Base-by-base conservation (phyloP, 2,888 invertebrate species). In the Pegoplata infirma region DNA sequence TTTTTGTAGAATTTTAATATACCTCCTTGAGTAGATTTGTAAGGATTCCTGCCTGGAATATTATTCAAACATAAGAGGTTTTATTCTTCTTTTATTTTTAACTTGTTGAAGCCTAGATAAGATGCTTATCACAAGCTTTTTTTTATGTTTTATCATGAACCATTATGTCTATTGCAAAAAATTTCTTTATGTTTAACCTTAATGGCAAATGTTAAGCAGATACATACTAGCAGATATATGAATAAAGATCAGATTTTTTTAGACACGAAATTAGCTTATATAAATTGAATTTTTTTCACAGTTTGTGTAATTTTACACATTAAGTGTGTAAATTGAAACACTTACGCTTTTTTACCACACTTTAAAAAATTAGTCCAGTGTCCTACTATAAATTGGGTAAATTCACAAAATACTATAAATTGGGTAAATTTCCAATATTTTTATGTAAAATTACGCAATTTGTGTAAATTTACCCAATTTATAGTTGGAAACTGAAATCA, bases 61-160 rank as follows among this genome's bases (percentile, higher is more conserved):
- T 12, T 40, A n/a, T 40, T 40, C 5, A 40, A 40, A 40, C 36
- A 40, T n/a, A 40, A 40, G 2, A 40, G n/a, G n/a, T 40, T 40
- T 40, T 40, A 0, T 40, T 40, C 5, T 2, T 40, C 12, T 40
- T n/a, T n/a, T 1, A 2, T 40, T 40, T 40, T 32, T 1, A 66
- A 64, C 53, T 71, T 64, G 44, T 66, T 77, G 64, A 73, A 69
- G 49, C n/a, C 40, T 73, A 59, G 64, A 53, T 73, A 59, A 64
- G 64, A 78, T 78, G 68, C 53, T 73, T 78, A 78, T 78, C 53
- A 63, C 28, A 21, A n/a, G 12, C 17, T 36, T 49, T 23, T 25
- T 36, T 47, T 47, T 59, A 55, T 53, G 58, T 53, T 63, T 66
- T 49, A 68, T 63, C 51, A 68, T 47, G 36, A 47, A 36, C 47